phyloP scores from a whole-genome alignment of 1,140 invertebrate genomes.

The Sinonovacula constricta region DNA sequence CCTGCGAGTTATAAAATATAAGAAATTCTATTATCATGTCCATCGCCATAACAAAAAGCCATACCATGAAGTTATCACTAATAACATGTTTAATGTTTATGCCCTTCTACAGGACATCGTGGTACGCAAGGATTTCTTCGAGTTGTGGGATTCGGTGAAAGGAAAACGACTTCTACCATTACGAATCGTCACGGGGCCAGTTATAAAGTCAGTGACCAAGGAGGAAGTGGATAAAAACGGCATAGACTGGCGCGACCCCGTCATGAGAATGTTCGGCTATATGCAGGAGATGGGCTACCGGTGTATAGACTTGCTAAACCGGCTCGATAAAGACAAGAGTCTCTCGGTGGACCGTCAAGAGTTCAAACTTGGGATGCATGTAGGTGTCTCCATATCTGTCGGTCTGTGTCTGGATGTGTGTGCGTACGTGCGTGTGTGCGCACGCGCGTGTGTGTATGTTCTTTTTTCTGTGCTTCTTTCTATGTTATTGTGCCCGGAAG shows the following conservation, averaged over 20 bases:
- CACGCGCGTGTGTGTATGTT: too few relatives aligned
- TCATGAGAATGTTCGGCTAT: constrained; percentile 40
- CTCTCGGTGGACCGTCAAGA: constrained; percentile 47
- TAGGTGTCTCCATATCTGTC: too few relatives aligned
- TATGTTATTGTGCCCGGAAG: too few relatives aligned
- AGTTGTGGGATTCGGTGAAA: constrained; percentile 38
- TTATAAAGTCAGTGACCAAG: constrained; percentile 3
- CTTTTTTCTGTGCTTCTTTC: too few relatives aligned
- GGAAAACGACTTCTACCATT: constrained; percentile 12
- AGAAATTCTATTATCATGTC: too few relatives aligned
- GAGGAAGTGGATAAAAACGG: constrained; percentile 19
- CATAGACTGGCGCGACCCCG: constrained; percentile 45
- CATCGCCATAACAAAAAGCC: too few relatives aligned
- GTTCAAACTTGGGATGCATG: constrained; percentile 43
- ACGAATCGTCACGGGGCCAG: constrained; percentile 6
- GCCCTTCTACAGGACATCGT: constrained; percentile 49
- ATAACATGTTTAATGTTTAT: too few relatives aligned
- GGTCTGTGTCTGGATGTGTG: too few relatives aligned
- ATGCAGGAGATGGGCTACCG: constrained; percentile 48
- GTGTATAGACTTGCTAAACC: constrained; percentile 41
- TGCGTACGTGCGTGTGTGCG: too few relatives aligned
- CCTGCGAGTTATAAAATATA: too few relatives aligned
- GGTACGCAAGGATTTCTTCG: constrained; percentile 30
- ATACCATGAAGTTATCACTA: too few relatives aligned
- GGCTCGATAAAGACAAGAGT: constrained; percentile 41